Conservation (phyloP, 2,113 vertebrate species). For the Gavialis gangeticus region DNA sequence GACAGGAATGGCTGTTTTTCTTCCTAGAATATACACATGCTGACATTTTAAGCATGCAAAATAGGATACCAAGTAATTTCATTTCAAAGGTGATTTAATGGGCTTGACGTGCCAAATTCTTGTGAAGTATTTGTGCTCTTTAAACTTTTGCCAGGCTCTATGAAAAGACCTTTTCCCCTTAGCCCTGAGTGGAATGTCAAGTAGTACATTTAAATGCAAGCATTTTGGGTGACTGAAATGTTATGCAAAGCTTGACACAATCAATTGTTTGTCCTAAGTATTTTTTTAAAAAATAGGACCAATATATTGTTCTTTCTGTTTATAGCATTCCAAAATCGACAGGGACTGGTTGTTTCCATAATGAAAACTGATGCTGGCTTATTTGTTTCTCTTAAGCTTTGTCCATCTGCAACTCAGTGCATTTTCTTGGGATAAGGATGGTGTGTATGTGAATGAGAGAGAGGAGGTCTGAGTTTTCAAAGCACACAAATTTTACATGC, state of each 20-base stretch:
- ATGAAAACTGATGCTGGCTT: neutral
- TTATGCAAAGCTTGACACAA: conserved; percentile 22
- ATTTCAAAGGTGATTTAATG: conserved; percentile 17
- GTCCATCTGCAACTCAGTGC: conserved; percentile 4
- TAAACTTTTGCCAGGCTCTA: neutral
- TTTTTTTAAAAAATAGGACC: neutral
- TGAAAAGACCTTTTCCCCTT: conserved; percentile 51
- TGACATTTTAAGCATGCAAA: conserved; percentile 20
- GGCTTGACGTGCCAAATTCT: conserved; percentile 53
- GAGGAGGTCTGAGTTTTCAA: neutral
- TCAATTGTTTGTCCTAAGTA: conserved; percentile 41
- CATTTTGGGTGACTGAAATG: conserved; percentile 62
- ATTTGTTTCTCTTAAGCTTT: neutral
- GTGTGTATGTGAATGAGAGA: neutral
- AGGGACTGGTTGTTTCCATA: neutral
- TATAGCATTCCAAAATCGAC: neutral
- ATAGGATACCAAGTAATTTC: conserved; percentile 28
- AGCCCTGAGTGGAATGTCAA: conserved; percentile 73
- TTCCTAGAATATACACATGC: neutral
- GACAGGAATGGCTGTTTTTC: conserved; percentile 22
- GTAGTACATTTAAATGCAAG: conserved; percentile 63
- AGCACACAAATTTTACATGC: neutral
- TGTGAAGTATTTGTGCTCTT: conserved; percentile 4
- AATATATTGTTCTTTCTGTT: neutral
- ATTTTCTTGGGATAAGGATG: neutral